Evolutionary conservation across 2,888 invertebrate species (phyloP).

Genomic region (Penaeus monodon): DNA sequence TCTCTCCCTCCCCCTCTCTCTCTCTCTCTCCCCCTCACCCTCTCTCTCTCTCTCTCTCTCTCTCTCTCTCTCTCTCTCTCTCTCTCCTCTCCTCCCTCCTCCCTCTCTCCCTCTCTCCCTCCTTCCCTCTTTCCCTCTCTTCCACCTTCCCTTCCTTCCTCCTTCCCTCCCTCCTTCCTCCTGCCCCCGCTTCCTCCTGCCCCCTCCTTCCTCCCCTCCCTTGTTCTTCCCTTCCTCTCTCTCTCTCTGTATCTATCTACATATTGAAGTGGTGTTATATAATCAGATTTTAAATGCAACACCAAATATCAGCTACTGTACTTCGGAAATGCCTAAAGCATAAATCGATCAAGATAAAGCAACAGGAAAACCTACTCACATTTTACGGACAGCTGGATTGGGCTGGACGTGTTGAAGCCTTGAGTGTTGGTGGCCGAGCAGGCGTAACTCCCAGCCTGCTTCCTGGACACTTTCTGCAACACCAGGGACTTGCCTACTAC

Average conservation of each 20-base stretch:
- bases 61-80: too few relatives aligned
- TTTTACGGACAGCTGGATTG: constrained; percentile 73
- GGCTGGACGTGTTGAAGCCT: constrained; percentile 79
- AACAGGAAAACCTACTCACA: constrained; percentile 70
- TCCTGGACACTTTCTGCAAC: constrained; percentile 84
- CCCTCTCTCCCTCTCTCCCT: background rate
- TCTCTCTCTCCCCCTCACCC: background rate
- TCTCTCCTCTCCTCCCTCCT: background rate
- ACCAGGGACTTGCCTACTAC: constrained; percentile 81
- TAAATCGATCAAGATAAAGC: too few relatives aligned
- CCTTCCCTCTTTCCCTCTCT: background rate
- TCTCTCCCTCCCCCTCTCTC: background rate
- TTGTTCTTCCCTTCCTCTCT: too few relatives aligned
- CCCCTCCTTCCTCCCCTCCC: too few relatives aligned
- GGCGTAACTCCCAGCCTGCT: constrained; percentile 88
- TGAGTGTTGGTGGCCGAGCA: constrained; percentile 88
- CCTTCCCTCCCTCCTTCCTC: too few relatives aligned
- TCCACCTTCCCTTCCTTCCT: too few relatives aligned
- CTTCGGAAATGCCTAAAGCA: too few relatives aligned
- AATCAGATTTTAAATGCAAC: background rate
- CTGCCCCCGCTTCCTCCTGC: background rate
- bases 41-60: background rate
- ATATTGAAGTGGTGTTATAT: too few relatives aligned
- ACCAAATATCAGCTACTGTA: background rate
- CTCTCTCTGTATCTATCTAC: background rate